A percentile compares a stretch with the other conserved stretches of the same genome.
These are phyloP conservation scores for Mythimna loreyi DNA, from an alignment of 2,888 invertebrate species.

Conservation along the genomic window DNA sequence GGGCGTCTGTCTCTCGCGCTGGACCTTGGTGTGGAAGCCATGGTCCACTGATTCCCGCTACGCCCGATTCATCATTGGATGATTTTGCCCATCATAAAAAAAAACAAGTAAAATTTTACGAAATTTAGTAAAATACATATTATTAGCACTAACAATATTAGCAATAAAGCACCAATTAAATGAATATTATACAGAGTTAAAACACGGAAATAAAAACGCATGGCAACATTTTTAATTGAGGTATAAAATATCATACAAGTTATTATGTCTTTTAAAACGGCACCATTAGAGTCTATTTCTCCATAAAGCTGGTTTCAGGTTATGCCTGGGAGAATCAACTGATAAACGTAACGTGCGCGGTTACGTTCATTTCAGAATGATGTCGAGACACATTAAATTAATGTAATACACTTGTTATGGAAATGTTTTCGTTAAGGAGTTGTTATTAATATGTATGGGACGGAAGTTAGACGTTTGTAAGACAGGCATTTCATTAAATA, in stretches of 20 bases:
- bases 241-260: constrained; percentile 43
- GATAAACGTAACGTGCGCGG: constrained; percentile 40
- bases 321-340: constrained; percentile 33
- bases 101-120: no score
- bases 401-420: constrained; percentile 40
- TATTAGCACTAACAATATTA: no score
- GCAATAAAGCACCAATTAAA: neutral
- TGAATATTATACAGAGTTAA: neutral
- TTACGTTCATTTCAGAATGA: constrained; percentile 48
- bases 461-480: constrained; percentile 1
- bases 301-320: constrained; percentile 18
- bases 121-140: no score
- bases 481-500: constrained; percentile 15
- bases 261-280: constrained; percentile 32
- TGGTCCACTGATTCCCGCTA: no score
- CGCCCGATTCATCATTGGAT: no score
- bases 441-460: constrained; percentile 26
- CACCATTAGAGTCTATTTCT: constrained; percentile 43
- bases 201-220: constrained; percentile 3
- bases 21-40: no score
- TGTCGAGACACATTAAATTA: constrained; percentile 48
- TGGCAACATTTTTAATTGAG: constrained; percentile 35
- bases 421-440: constrained; percentile 39
- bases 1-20: no score
- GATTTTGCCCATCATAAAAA: no score